Evolutionary conservation across 2,797 vertebrate genomes (phyloP).

Genomic region (Tolypeutes matacus): DNA sequence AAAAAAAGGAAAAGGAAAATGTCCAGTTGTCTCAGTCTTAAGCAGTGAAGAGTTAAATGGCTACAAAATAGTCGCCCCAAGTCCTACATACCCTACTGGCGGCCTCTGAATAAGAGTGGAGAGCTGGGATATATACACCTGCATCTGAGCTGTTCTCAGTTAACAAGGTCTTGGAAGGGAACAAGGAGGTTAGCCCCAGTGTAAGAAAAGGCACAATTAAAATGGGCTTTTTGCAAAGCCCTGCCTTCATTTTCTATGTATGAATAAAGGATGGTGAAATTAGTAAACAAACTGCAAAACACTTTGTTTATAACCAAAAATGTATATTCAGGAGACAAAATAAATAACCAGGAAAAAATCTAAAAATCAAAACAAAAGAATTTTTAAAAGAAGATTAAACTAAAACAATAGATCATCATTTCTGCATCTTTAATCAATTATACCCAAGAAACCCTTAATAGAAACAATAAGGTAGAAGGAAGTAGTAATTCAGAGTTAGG

Average conservation of each 20-base stretch:
- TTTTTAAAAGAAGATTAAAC: conserved; percentile 29
- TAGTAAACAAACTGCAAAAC: conserved; percentile 18
- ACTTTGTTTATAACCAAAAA: conserved; percentile 1
- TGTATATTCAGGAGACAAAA: conserved; percentile 8
- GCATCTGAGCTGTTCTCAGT: not conserved
- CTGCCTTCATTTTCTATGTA: not conserved
- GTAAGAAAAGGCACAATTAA: not conserved
- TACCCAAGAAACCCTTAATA: not conserved
- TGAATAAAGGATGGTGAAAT: not conserved
- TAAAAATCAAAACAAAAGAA: conserved; percentile 66
- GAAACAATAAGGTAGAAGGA: conserved; percentile 51
- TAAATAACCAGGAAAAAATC: not conserved
- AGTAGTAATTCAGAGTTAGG: not conserved
- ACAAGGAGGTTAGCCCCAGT: not conserved
- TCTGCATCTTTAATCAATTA: conserved; percentile 41
- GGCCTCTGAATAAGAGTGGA: not conserved
- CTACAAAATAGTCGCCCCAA: not conserved
- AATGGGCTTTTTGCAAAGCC: conserved; percentile 9
- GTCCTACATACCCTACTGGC: not conserved
- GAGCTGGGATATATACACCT: not conserved
- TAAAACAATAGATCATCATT: conserved; percentile 8
- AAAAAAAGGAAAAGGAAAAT: not conserved
- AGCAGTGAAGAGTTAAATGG: not conserved
- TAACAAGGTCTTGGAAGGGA: not conserved
- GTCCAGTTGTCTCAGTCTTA: not conserved